Percentiles rank a stretch among this genome's conserved stretches.
phyloP scores from a whole-genome alignment of 2,888 invertebrate species.

The Catocala sponsa region DNA sequence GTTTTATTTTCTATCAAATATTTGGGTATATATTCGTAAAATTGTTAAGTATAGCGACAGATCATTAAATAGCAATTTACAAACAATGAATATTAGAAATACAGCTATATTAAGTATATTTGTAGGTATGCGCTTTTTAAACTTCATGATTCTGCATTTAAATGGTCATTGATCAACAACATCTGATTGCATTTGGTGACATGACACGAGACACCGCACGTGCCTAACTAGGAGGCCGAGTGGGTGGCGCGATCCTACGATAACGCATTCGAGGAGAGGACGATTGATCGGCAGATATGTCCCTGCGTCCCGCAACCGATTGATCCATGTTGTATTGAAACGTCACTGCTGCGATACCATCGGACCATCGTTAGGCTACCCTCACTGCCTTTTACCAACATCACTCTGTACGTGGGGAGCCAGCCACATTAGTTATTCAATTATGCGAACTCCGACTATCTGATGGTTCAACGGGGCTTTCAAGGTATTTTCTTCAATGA shows the following conservation, averaged over 20 bases:
- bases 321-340: slow-evolving; percentile 85
- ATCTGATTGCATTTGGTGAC: slow-evolving; percentile 17
- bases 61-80: too few species aligned
- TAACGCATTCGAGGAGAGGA: slow-evolving; percentile 54
- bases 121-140: not conserved
- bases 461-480: slow-evolving; percentile 71
- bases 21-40: too few species aligned
- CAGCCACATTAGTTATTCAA: slow-evolving; percentile 80
- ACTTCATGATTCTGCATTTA: slow-evolving; percentile 6
- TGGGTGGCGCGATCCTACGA: slow-evolving; percentile 63
- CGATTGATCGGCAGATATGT: slow-evolving; percentile 70
- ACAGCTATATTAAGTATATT: too few species aligned
- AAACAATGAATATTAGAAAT: too few species aligned
- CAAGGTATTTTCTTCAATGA: slow-evolving; percentile 68
- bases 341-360: slow-evolving; percentile 81
- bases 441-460: slow-evolving; percentile 78
- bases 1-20: slow-evolving; percentile 6
- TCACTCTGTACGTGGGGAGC: slow-evolving; percentile 64
- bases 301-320: slow-evolving; percentile 62
- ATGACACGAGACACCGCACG: slow-evolving; percentile 48
- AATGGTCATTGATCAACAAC: slow-evolving; percentile 24
- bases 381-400: slow-evolving; percentile 64
- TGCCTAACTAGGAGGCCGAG: slow-evolving; percentile 53
- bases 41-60: too few species aligned
- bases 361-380: slow-evolving; percentile 78